Conservation (phyloP, 2,888 invertebrate genomes). For the Torymus tubicola region DNA sequence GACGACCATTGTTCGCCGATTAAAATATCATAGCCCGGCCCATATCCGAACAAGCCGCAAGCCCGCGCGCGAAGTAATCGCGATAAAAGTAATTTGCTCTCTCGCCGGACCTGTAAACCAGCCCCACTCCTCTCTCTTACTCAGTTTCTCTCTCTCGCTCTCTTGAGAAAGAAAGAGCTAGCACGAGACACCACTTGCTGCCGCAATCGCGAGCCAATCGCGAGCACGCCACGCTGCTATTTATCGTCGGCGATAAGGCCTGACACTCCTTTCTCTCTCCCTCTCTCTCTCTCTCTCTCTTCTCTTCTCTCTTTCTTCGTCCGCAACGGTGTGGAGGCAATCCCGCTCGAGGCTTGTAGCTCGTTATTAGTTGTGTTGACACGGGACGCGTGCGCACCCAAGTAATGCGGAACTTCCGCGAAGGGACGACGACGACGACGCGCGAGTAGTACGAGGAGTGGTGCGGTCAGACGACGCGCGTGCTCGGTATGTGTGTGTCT, state of each 20-base stretch:
- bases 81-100: constrained; percentile 53
- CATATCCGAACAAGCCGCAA: too few species aligned
- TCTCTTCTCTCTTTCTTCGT: neutral
- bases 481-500: neutral
- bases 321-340: neutral
- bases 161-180: constrained; percentile 14
- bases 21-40: too few species aligned
- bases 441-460: too few species aligned
- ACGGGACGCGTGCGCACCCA: constrained; percentile 18
- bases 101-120: constrained; percentile 32
- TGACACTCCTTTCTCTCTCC: constrained; percentile 43
- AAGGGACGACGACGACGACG: neutral
- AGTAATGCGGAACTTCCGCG: constrained; percentile 24
- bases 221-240: constrained; percentile 58
- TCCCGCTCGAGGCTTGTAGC: constrained; percentile 5
- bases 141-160: neutral
- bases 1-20: too few species aligned
- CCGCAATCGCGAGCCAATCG: constrained; percentile 55
- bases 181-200: constrained; percentile 54
- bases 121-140: neutral
- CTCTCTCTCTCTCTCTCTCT: neutral
- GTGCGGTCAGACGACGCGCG: neutral
- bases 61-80: constrained; percentile 18
- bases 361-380: constrained; percentile 36
- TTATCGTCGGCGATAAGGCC: constrained; percentile 57